Percentiles rank a stretch among this genome's conserved stretches.
Evolutionary conservation across 2,797 vertebrate genomes (phyloP).

Genomic region (Neosilurus hyrtlii): DNA sequence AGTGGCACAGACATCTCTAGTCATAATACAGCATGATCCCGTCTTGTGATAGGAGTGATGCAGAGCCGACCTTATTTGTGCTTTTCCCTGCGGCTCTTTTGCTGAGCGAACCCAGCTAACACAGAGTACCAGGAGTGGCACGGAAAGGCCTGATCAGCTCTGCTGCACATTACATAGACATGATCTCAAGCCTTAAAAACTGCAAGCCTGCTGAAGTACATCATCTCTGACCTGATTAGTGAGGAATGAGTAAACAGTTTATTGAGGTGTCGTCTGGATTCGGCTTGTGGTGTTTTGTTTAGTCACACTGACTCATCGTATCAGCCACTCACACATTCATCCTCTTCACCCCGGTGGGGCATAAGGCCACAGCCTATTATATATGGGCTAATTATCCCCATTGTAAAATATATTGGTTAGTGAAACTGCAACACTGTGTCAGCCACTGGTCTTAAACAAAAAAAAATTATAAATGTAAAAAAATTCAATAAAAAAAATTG

Average conservation of each 20-base stretch:
- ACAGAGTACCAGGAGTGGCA: conserved; percentile 48
- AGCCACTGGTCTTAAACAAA: too few relatives aligned
- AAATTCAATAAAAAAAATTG: too few relatives aligned
- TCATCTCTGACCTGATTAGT: conserved; percentile 44
- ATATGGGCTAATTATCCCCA: too few relatives aligned
- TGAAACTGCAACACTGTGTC: too few relatives aligned
- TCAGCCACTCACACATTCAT: neutral
- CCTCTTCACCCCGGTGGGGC: too few relatives aligned
- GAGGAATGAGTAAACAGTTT: conserved; percentile 48
- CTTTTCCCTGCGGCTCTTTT: conserved; percentile 29
- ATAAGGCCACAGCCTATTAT: too few relatives aligned
- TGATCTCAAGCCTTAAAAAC: conserved; percentile 2
- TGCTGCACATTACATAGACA: conserved; percentile 52
- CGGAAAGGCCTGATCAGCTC: conserved; percentile 28
- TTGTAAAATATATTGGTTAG: too few relatives aligned
- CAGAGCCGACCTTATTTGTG: conserved; percentile 45
- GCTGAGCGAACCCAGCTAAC: conserved; percentile 42
- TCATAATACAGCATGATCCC: neutral
- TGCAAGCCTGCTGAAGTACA: conserved; percentile 56
- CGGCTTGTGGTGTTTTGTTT: conserved; percentile 16
- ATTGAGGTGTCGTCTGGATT: conserved; percentile 16
- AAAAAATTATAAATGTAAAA: too few relatives aligned
- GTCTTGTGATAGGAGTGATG: neutral
- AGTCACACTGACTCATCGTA: neutral
- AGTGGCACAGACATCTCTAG: neutral